Base-by-base conservation (phyloP, 2,113 vertebrate genomes). In the Harpagus bidentatus region DNA sequence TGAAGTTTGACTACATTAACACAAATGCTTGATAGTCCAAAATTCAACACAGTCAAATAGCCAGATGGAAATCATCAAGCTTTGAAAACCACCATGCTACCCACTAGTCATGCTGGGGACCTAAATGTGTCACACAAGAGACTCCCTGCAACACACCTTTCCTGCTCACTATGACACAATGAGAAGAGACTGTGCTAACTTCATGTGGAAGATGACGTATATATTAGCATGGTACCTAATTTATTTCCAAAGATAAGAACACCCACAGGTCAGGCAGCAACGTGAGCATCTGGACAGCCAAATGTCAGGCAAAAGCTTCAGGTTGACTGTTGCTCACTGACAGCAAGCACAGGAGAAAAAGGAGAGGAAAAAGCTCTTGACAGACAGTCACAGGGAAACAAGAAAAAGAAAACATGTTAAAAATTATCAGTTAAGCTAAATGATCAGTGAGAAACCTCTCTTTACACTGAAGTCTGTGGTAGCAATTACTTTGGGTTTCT, bases 271-370 rank as follows among this genome's bases (percentile, higher is more conserved):
- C 7, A 5, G 86, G 52, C 77, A 87, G 69, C 4, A 3, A 90
- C 32, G 3, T 31, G 82, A 97, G 79, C 95, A 94, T 81, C 94
- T 96, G 92, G 85, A 90, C 76, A 12, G 83, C 80, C 90, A 95
- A 93, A 95, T 88, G 88, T 65, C 79, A 90, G 59, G 76, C 20
- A 88, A 93, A 71, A 65, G 9, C n/a, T 92, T 62, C 47, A 93
- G 56, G 52, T 21, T 74, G 42, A 36, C 34, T 78, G n/a, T 59
- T 78, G 22, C 23, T 61, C 15, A 16, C 13, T 71, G 63, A 70
- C 53, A 82, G 43, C 11, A 79, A 93, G 42, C 14, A 56, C 3
- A 92, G 56, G 48, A 84, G n/a, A 86, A 77, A 87, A 87, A 77
- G 16, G 10, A 90, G 42, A 59, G 31, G 29, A 78, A 89, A 95